Percentiles rank a stretch among this genome's conserved stretches.
phyloP scores from a whole-genome alignment of 1,140 invertebrate species.

The Drosophila micromelanica region DNA sequence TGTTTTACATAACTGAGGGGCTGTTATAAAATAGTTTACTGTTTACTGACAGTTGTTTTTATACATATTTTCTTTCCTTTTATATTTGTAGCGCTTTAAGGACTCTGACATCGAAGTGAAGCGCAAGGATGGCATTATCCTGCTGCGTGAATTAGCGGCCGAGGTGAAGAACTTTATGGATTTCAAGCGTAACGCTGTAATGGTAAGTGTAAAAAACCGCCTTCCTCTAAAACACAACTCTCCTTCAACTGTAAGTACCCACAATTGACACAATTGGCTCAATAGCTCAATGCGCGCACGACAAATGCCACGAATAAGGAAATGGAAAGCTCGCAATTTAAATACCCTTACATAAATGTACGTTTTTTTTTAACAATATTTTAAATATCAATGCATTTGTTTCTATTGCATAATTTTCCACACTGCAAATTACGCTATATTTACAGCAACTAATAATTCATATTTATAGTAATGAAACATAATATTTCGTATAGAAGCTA shows the following conservation, averaged over 20 bases:
- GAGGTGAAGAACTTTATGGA: slow-evolving; percentile 96
- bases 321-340: too few relatives aligned
- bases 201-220: slow-evolving; percentile 87
- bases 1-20: slow-evolving; percentile 20
- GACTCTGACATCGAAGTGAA: slow-evolving; percentile 89
- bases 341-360: too few relatives aligned
- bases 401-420: too few relatives aligned
- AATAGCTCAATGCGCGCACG: slow-evolving; percentile 61
- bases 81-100: slow-evolving; percentile 90
- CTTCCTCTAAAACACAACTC: not conserved
- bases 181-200: slow-evolving; percentile 94
- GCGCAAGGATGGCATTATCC: slow-evolving; percentile 92
- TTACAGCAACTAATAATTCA: too few relatives aligned
- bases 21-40: slow-evolving; percentile 54
- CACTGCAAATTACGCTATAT: too few relatives aligned
- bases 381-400: too few relatives aligned
- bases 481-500: too few relatives aligned
- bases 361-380: too few relatives aligned
- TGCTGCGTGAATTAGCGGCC: slow-evolving; percentile 92
- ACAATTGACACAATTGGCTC: slow-evolving; percentile 74
- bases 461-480: too few relatives aligned
- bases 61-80: slow-evolving; percentile 48
- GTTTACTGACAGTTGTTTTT: slow-evolving; percentile 49
- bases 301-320: slow-evolving; percentile 7
- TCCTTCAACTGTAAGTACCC: slow-evolving; percentile 21